These are phyloP conservation scores for Salmo trutta DNA, from an alignment of 2,797 vertebrate species.

Conservation along the genomic window DNA sequence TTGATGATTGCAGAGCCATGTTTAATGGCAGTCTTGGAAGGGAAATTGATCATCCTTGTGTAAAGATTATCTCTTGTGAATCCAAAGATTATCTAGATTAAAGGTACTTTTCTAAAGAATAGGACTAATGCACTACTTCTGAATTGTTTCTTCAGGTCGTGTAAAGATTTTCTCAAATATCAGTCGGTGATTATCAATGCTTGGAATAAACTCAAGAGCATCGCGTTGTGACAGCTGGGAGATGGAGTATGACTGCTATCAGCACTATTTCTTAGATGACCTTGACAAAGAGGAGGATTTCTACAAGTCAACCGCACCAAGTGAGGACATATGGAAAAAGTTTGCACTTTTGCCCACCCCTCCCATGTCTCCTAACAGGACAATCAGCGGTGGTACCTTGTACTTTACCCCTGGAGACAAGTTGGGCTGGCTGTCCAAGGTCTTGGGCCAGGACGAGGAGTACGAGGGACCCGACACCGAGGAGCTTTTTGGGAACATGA, in stretches of 20 bases:
- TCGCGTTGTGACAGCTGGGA: conserved; percentile 48
- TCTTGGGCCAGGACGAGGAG: conserved; percentile 80
- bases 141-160: conserved; percentile 36
- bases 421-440: conserved; percentile 71
- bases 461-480: conserved; percentile 73
- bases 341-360: conserved; percentile 93
- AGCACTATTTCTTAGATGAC: conserved; percentile 89
- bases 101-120: neutral
- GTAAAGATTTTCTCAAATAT: conserved; percentile 25
- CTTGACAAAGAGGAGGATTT: conserved; percentile 89
- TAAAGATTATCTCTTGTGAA: neutral
- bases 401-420: conserved; percentile 72
- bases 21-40: neutral
- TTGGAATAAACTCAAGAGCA: conserved; percentile 53
- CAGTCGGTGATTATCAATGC: conserved; percentile 31
- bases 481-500: conserved; percentile 84
- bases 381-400: conserved; percentile 49
- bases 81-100: neutral
- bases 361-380: conserved; percentile 85
- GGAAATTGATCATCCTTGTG: neutral
- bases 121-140: conserved; percentile 11
- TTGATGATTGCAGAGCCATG: neutral
- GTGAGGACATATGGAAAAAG: conserved; percentile 99
- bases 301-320: conserved; percentile 92
- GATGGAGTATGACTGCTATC: conserved; percentile 89